These are phyloP conservation scores for Diaphora mendica DNA, from an alignment of 2,888 invertebrate species.

Conservation along the genomic window DNA sequence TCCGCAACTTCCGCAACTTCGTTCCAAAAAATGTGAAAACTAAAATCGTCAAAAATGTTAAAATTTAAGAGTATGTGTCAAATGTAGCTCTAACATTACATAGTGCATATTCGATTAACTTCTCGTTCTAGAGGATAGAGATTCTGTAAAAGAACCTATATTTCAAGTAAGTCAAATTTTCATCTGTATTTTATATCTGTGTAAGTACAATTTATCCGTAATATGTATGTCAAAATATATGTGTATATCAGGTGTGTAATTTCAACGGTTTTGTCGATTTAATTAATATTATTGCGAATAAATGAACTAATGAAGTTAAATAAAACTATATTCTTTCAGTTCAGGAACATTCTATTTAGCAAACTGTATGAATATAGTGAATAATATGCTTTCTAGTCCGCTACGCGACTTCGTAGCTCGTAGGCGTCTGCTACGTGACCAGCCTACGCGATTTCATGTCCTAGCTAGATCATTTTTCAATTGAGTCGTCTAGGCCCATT, in stretches of 20 bases:
- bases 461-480: slow-evolving; percentile 53
- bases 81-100: too few relatives aligned
- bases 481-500: slow-evolving; percentile 32
- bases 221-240: too few relatives aligned
- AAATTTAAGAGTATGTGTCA: too few relatives aligned
- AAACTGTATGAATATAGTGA: slow-evolving; percentile 3
- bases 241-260: too few relatives aligned
- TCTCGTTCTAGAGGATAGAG: too few relatives aligned
- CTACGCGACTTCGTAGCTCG: slow-evolving; percentile 58
- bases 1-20: too few relatives aligned
- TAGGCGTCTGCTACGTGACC: slow-evolving; percentile 65
- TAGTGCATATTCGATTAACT: too few relatives aligned
- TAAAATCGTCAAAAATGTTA: too few relatives aligned
- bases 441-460: slow-evolving; percentile 61
- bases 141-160: too few relatives aligned
- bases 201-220: too few relatives aligned
- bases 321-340: neutral
- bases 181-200: too few relatives aligned
- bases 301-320: neutral
- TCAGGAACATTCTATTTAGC: neutral
- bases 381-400: slow-evolving; percentile 27
- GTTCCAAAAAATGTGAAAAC: neutral
- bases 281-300: neutral
- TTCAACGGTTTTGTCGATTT: neutral
- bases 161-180: too few relatives aligned